phyloP scores from a whole-genome alignment of 2,113 vertebrate genomes.

The Pelvicachromis taeniatus region DNA sequence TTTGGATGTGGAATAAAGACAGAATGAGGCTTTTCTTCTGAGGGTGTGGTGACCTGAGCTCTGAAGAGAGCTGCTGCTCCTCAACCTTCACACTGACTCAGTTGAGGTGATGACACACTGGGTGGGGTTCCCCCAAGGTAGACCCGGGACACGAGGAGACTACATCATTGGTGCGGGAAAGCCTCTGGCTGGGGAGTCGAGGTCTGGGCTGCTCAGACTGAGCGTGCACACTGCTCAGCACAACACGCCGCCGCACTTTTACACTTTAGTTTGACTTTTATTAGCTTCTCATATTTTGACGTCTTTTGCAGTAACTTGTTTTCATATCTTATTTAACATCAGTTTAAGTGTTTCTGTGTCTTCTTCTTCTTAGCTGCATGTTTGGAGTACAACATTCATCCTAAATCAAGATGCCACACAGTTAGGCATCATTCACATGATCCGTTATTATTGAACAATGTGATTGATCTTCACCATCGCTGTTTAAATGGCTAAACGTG shows the following conservation, averaged over 20 bases:
- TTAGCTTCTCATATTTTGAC: neutral
- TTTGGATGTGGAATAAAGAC: neutral
- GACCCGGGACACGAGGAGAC: neutral
- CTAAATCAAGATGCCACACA: no score
- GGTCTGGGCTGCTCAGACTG: neutral
- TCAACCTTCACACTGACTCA: neutral
- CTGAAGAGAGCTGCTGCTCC: neutral
- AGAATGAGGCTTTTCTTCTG: neutral
- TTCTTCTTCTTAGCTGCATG: neutral
- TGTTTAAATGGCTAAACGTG: no score
- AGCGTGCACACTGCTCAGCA: neutral
- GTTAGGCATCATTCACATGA: fast-evolving
- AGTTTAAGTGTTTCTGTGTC: no score
- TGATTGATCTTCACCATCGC: neutral
- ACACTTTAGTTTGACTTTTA: neutral
- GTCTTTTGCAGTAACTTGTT: neutral
- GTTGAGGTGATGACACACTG: neutral
- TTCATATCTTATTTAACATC: neutral
- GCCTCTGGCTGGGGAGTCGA: neutral
- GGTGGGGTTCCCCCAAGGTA: neutral
- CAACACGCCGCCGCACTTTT: no score
- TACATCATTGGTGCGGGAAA: fast-evolving
- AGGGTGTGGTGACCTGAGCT: no score
- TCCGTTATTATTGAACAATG: neutral
- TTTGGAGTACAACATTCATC: neutral